Evolutionary conservation across 1,140 invertebrate genomes (phyloP), one percentile per base, ranked within the genome.

Genomic region (Saccostrea glomerata): DNA sequence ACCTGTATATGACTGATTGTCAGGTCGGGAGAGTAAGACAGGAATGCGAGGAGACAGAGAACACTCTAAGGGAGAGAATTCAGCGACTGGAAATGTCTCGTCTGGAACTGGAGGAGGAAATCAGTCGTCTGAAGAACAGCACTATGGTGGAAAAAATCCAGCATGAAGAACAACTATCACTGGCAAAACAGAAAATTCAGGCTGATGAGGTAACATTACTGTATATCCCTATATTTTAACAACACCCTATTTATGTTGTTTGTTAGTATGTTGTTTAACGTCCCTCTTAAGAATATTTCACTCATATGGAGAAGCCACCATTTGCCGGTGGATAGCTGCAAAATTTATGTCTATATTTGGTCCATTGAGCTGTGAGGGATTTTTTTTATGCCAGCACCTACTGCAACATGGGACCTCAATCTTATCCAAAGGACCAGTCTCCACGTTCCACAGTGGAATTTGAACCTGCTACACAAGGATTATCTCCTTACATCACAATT

Each of bases 21-120:
- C 63, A 88, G 86, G 60, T 89, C 60, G 84, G 84, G 3, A 89
- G 92, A 87, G 84, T 91, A 13, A 92, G 93, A 89, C 90, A 93
- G 84, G 94, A 95, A 36, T 87, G 90, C 84, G 93, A 93, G 23
- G 92, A 93, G 23, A 92, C 91, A 77, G 94, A 95, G 87, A 92
- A 90, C 54, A 89, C 91, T 30, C 87, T 95, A 89, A 87, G 93
- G 55, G 94, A 95, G 54, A 89, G 94, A 86, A 94, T 95, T 20
- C 90, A 92, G 77, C 93, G 93, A 73, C 63, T 94, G 88, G 94
- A 95, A 85, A 90, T 90, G 84, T 92, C 92, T 23, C 84, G 93
- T 17, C 77, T 94, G 36, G 92, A 94, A 60, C 90, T 94, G 70
- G 94, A 95, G 86, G 94, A 95, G 85, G 94, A 94, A 84, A 91